phyloP scores from a whole-genome alignment of 2,113 vertebrate species.

The Scartelaos histophorus region DNA sequence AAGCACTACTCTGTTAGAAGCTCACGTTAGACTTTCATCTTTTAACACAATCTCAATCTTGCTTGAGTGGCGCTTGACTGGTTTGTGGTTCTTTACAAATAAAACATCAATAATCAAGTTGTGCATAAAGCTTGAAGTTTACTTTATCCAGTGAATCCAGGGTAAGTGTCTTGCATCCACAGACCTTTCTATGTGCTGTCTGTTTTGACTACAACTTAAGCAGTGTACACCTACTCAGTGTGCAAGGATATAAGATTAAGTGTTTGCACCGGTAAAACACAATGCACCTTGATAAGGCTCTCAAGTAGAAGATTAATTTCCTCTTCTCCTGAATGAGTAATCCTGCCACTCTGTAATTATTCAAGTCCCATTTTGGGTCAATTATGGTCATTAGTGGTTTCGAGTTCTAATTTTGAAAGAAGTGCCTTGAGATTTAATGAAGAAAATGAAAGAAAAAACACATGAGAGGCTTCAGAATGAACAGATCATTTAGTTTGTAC shows the following conservation, averaged over 20 bases:
- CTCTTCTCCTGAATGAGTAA: conserved; percentile 71
- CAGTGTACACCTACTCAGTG: conserved; percentile 53
- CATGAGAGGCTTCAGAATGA: conserved; percentile 86
- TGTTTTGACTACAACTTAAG: conserved; percentile 64
- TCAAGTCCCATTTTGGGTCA: conserved; percentile 95
- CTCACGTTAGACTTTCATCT: too few species aligned
- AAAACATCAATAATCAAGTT: neutral
- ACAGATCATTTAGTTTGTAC: conserved; percentile 92
- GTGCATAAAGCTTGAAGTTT: neutral
- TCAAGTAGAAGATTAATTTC: conserved; percentile 66
- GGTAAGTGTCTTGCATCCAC: neutral
- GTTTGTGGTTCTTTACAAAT: too few species aligned
- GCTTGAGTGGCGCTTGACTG: too few species aligned
- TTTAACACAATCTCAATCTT: too few species aligned
- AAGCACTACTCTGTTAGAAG: too few species aligned
- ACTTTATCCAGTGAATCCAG: neutral
- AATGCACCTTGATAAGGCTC: conserved; percentile 78
- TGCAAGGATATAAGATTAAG: conserved; percentile 58
- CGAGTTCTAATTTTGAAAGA: conserved; percentile 90
- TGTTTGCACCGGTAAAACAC: conserved; percentile 65
- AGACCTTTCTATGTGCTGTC: conserved; percentile 12
- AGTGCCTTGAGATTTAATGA: conserved; percentile 55
- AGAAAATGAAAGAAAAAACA: conserved; percentile 75
- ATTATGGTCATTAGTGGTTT: conserved; percentile 98
- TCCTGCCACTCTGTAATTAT: conserved; percentile 87